A percentile compares a stretch with the other conserved stretches of the same genome.
phyloP scores from a whole-genome alignment of 2,113 vertebrate genomes.

The Cavia porcellus region DNA sequence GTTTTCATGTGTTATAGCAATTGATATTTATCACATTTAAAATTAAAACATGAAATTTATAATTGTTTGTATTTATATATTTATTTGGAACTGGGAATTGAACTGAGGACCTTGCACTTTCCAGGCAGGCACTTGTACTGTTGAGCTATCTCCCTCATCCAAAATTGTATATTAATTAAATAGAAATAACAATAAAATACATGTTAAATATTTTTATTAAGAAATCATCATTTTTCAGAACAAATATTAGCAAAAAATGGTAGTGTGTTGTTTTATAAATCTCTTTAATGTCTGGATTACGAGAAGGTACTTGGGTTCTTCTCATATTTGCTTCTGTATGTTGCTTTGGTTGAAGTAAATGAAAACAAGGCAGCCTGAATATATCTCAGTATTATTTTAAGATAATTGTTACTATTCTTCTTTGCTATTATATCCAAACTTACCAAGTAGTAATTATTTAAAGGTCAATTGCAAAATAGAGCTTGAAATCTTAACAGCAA shows the following conservation, averaged over 20 bases:
- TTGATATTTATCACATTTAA: neutral
- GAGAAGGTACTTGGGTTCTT: neutral
- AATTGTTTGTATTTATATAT: neutral
- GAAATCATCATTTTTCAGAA: neutral
- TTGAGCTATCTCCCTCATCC: no score
- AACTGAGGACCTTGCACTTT: no score
- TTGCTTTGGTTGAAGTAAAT: neutral
- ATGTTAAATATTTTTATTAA: constrained; percentile 1
- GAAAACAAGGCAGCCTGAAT: neutral
- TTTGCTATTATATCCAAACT: neutral
- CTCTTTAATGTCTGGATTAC: neutral
- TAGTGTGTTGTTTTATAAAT: neutral
- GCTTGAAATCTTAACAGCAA: neutral
- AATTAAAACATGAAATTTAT: neutral
- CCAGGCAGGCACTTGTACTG: no score
- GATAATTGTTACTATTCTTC: neutral
- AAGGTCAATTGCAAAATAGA: constrained; percentile 2
- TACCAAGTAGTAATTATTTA: neutral
- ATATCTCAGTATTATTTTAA: constrained; percentile 1
- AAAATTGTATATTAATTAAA: neutral
- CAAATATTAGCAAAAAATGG: neutral
- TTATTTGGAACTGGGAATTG: no score
- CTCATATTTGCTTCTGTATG: neutral
- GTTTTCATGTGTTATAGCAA: neutral
- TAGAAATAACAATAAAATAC: neutral